These are phyloP conservation scores for Dryocosmus kuriphilus DNA, from an alignment of 2,888 invertebrate species.

Conservation along the genomic window DNA sequence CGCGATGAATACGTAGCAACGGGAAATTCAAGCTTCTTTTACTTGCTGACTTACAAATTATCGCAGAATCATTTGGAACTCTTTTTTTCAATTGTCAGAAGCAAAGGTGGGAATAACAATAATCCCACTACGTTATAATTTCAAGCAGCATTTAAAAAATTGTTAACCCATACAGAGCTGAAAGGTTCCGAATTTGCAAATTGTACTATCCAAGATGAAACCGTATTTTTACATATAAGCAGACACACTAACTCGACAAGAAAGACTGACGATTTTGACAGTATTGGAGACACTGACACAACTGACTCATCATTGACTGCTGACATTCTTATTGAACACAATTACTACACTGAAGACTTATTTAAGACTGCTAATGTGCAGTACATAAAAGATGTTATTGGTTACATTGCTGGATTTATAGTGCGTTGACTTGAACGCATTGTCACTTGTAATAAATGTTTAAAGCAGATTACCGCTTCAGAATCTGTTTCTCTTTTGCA, in stretches of 20 bases:
- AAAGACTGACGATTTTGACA: neutral
- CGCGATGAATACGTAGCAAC: slow-evolving; percentile 42
- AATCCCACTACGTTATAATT: neutral
- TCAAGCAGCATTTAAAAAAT: neutral
- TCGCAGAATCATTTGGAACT: slow-evolving; percentile 56
- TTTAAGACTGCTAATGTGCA: neutral
- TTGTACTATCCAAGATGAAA: no score
- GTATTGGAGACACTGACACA: neutral
- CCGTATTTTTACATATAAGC: no score
- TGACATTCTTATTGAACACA: no score
- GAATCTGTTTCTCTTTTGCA: neutral
- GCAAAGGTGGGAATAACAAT: neutral
- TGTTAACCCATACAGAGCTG: no score
- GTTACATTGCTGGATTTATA: neutral
- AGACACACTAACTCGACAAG: no score
- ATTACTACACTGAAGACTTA: neutral
- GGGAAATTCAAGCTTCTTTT: slow-evolving; percentile 32
- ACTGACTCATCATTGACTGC: neutral
- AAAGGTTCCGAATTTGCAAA: no score
- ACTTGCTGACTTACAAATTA: slow-evolving; percentile 53
- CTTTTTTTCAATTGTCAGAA: slow-evolving; percentile 51
- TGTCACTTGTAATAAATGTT: neutral
- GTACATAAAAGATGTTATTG: neutral
- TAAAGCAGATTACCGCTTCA: neutral
- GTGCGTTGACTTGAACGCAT: no score